Conservation (phyloP, 2,888 invertebrate genomes). For the Drosophila parthenogenetica region DNA sequence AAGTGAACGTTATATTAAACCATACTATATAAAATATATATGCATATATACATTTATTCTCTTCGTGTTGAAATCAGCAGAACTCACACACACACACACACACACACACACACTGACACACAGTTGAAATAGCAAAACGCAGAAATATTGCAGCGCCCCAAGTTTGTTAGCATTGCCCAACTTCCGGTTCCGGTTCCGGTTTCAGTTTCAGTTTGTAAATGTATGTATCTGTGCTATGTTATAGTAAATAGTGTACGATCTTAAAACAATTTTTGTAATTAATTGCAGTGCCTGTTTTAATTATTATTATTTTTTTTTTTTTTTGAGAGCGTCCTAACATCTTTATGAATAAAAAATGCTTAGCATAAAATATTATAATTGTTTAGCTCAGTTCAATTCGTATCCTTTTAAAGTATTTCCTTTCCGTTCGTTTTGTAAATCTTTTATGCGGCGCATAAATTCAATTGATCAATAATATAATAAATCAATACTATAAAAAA, state of each 20-base stretch:
- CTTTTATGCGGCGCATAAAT: constrained; percentile 18
- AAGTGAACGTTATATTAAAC: constrained; percentile 49
- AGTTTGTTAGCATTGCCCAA: constrained; percentile 38
- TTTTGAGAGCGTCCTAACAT: background rate
- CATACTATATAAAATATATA: constrained; percentile 47
- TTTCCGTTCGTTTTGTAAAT: constrained; percentile 3
- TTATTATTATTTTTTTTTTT: constrained; percentile 1
- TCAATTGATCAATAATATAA: background rate
- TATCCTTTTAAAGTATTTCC: constrained; percentile 6
- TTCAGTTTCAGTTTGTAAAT: constrained; percentile 9
- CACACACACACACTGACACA: constrained; percentile 11
- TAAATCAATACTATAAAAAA: background rate
- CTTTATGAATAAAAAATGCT: constrained; percentile 35
- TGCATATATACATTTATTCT: constrained; percentile 53
- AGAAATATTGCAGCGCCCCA: constrained; percentile 24
- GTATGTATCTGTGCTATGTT: constrained; percentile 37
- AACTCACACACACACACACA: constrained; percentile 23
- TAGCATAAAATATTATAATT: constrained; percentile 48
- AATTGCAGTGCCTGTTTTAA: constrained; percentile 10
- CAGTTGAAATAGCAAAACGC: constrained; percentile 28
- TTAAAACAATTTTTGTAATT: constrained; percentile 23
- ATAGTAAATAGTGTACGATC: constrained; percentile 22
- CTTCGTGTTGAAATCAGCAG: constrained; percentile 51
- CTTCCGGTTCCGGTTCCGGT: constrained; percentile 23
- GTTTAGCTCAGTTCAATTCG: constrained; percentile 16